phyloP scores from a whole-genome alignment of 2,888 invertebrate genomes.

The Folsomia manolachei region DNA sequence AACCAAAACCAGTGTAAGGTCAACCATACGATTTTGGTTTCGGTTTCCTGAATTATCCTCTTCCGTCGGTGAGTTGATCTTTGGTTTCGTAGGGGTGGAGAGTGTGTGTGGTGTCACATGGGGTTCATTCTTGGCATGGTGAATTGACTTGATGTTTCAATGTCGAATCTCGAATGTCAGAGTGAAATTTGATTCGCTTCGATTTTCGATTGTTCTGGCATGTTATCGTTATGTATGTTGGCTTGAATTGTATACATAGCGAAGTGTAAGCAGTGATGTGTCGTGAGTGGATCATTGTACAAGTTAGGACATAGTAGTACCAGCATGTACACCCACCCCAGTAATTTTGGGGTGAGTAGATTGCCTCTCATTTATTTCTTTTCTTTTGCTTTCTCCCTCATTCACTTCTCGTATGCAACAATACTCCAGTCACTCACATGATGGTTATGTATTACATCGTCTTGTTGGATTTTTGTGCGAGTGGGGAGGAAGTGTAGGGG shows the following conservation, averaged over 20 bases:
- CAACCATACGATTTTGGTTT: not conserved
- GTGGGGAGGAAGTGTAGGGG: not conserved
- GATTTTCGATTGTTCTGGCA: constrained; percentile 3
- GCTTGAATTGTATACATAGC: no score
- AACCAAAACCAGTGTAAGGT: not conserved
- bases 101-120: not conserved
- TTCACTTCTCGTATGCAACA: no score
- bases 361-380: constrained; percentile 8
- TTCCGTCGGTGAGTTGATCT: not conserved
- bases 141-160: not conserved
- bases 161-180: constrained; percentile 2
- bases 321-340: not conserved
- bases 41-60: not conserved
- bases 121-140: not conserved
- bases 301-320: not conserved
- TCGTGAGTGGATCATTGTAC: not conserved
- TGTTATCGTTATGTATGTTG: not conserved
- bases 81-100: not conserved
- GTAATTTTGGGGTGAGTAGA: not conserved
- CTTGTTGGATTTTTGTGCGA: not conserved
- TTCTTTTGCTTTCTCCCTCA: constrained; percentile 2
- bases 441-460: constrained; percentile 1
- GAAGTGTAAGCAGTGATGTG: not conserved
- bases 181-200: constrained; percentile 7
- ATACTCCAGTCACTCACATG: not conserved